Evolutionary conservation across 2,113 vertebrate genomes (phyloP).

Genomic region (Acrocephalus kingi): DNA sequence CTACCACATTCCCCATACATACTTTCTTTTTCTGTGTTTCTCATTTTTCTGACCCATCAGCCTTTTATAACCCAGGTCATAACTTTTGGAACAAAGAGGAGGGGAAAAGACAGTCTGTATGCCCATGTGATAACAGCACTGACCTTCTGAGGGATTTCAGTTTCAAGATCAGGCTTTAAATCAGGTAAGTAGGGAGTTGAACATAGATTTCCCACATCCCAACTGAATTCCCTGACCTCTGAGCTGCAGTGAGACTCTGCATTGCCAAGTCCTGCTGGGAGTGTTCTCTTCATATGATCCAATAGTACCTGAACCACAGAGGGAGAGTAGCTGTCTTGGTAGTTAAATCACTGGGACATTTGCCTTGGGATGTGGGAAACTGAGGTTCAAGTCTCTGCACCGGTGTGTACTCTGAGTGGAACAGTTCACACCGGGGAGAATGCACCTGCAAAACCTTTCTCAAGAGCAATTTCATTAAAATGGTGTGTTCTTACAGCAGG

Average conservation of each 20-base stretch:
- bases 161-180: conserved; percentile 64
- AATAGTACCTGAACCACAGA: not conserved
- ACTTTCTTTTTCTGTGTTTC: conserved; percentile 27
- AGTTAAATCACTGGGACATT: not conserved
- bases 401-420: not conserved
- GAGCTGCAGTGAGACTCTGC: not conserved
- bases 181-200: conserved; percentile 66
- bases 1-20: not conserved
- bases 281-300: not conserved
- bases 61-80: conserved; percentile 53
- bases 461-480: not conserved
- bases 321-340: not conserved
- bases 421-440: not conserved
- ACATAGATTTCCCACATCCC: conserved; percentile 55
- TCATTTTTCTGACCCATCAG: conserved; percentile 48
- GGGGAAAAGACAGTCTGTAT: conserved; percentile 61
- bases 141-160: conserved; percentile 52
- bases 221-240: conserved; percentile 1
- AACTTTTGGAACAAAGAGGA: conserved; percentile 61
- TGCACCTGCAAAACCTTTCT: not conserved
- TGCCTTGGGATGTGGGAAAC: conserved; percentile 61
- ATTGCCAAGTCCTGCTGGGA: not conserved
- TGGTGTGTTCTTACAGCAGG: not conserved
- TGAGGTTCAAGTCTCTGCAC: conserved; percentile 51
- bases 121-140: conserved; percentile 51